Base-by-base conservation (phyloP, 2,113 vertebrate genomes). In the Prolemur simus region DNA sequence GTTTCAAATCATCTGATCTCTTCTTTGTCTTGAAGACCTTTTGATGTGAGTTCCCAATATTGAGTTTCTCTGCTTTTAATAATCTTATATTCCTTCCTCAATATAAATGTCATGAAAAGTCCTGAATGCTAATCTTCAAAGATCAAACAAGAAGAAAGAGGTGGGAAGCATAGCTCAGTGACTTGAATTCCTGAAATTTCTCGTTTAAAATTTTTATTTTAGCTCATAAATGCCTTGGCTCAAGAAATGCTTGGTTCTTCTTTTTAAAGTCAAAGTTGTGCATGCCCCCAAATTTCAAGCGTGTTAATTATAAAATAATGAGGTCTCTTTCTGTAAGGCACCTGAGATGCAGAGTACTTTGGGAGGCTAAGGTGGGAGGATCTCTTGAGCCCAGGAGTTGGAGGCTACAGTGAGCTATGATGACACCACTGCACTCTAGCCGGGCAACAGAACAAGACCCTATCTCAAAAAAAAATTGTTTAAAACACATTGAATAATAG, bases 1-100 rank as follows among this genome's bases (percentile, higher is more conserved):
- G 81, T 94, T 98, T 97, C 29, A 37, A 97, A 98, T 95, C 96
- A 92, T n/a, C 97, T 73, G 98, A 97, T 98, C 93, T 96, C 95
- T 97, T 95, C 98, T 98, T 98, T 98, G 98, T 98, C 98, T 97
- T 91, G n/a, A 89, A 97, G 96, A 96, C 93, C 97, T 97, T 98
- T 98, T 98, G 98, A 98, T 98, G 98, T 98, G 94, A 17, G 4
- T 94, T 95, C 97, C 95, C 97, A 98, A 97, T 95, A 98, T 96
- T 97, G 88, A 95, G 71, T 97, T 93, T 97, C 97, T 98, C 98
- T 98, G 98, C 29, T 99, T 99, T 98, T 95, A 98, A 98, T 98
- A 96, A 98, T 97, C 98, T 96, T 97, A 87, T 97, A 94, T 98
- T 98, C 98, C 97, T 98, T 98, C 97, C 97, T 98, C 97, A 98